These are phyloP conservation scores for Chionis minor DNA, from an alignment of 2,113 vertebrate genomes.

Conservation along the genomic window DNA sequence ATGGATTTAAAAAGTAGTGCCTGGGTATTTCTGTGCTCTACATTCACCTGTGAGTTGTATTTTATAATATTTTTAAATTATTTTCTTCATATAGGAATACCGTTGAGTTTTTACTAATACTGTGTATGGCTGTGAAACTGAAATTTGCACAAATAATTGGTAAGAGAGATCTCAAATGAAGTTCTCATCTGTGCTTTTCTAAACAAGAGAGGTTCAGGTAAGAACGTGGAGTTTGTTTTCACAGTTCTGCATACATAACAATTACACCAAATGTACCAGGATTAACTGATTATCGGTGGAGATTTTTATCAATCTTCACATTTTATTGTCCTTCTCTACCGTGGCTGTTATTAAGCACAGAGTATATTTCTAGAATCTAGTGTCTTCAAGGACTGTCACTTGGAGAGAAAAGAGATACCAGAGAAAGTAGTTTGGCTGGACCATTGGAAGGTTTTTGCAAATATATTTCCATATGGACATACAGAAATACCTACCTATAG, in stretches of 20 bases:
- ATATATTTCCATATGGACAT: neutral
- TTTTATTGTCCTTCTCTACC: neutral
- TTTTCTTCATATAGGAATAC: neutral
- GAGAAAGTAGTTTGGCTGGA: conserved; percentile 25
- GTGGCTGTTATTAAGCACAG: neutral
- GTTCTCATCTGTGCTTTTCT: neutral
- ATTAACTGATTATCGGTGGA: neutral
- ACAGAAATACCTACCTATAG: neutral
- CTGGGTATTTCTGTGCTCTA: neutral
- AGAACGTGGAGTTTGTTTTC: neutral
- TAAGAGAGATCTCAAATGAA: neutral
- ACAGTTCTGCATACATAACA: neutral
- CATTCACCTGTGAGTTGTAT: neutral
- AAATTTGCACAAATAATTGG: neutral
- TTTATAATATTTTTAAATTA: neutral
- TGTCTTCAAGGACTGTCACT: neutral
- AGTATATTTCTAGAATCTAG: neutral
- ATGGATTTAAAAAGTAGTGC: neutral
- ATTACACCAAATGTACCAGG: neutral
- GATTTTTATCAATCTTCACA: neutral
- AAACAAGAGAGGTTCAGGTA: neutral
- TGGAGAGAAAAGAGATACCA: neutral
- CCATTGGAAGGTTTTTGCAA: neutral
- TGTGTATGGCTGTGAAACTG: neutral
- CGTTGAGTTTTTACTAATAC: neutral